Percentiles rank a stretch among this genome's conserved stretches.
These are phyloP conservation scores for Dysidea cf. avara DNA, from an alignment of 37 sponge, comb jelly and placozoan species.

Conservation along the genomic window DNA sequence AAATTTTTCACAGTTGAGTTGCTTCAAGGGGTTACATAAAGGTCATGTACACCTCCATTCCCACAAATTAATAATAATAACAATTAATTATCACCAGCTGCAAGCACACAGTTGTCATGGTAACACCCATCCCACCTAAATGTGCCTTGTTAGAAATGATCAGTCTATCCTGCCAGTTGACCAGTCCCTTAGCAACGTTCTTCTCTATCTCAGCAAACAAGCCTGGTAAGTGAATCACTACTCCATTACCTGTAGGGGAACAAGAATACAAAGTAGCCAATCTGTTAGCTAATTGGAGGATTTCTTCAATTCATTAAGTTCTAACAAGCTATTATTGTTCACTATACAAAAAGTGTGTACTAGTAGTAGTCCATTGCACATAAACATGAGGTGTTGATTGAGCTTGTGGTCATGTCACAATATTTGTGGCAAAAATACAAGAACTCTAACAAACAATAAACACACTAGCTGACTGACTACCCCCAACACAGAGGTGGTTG, in stretches of 20 bases:
- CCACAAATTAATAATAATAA: neutral
- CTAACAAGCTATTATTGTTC: neutral
- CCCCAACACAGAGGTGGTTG: too few species aligned
- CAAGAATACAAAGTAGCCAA: neutral
- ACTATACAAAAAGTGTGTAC: too few species aligned
- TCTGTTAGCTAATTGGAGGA: neutral
- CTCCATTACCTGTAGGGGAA: slow-evolving; percentile 85
- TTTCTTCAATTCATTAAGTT: neutral
- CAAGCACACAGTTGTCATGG: too few species aligned
- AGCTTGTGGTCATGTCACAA: too few species aligned
- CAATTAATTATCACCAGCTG: too few species aligned
- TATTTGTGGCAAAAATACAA: too few species aligned
- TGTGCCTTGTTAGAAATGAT: slow-evolving; percentile 90
- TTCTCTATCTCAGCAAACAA: slow-evolving; percentile 92
- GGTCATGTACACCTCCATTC: neutral
- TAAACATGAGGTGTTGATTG: too few species aligned
- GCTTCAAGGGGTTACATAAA: neutral
- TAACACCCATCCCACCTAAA: slow-evolving; percentile 72
- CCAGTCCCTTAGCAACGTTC: slow-evolving; percentile 84
- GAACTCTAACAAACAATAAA: too few species aligned
- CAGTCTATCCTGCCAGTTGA: slow-evolving; percentile 76
- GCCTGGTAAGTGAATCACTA: slow-evolving; percentile 89
- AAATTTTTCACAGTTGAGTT: too few species aligned
- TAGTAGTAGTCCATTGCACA: too few species aligned
- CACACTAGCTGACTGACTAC: too few species aligned